A percentile compares a stretch with the other conserved stretches of the same genome.
phyloP scores from a whole-genome alignment of 1,140 invertebrate species.

The Drosophila pallidifrons region DNA sequence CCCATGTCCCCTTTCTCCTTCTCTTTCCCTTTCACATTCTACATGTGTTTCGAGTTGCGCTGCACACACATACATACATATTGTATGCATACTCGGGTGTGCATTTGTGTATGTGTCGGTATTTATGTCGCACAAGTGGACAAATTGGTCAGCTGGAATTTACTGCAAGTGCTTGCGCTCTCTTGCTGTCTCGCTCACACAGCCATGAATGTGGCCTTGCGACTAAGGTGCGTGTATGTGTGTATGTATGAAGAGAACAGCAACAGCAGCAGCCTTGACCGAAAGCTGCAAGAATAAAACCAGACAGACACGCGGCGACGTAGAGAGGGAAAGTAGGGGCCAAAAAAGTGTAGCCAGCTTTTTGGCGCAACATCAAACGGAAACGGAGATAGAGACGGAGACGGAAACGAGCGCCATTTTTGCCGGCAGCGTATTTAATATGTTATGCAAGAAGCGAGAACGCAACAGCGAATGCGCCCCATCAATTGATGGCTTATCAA shows the following conservation, averaged over 20 bases:
- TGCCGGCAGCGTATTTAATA: neutral
- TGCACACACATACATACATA: slow-evolving; percentile 4
- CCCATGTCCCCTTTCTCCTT: slow-evolving; percentile 6
- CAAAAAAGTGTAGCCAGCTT: slow-evolving; percentile 36
- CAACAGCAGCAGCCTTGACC: slow-evolving; percentile 33
- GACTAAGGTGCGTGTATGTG: slow-evolving; percentile 1
- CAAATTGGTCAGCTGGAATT: slow-evolving; percentile 41
- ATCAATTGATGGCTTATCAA: slow-evolving; percentile 27
- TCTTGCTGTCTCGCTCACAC: slow-evolving; percentile 1
- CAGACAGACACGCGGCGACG: neutral
- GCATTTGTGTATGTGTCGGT: slow-evolving; percentile 29
- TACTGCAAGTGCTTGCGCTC: slow-evolving; percentile 27
- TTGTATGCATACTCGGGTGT: slow-evolving; percentile 1
- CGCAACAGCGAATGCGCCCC: slow-evolving; percentile 20
- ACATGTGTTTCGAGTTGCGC: neutral
- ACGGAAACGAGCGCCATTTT: slow-evolving; percentile 25
- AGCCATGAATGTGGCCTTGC: slow-evolving; percentile 22
- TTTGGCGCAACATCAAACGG: slow-evolving; percentile 20
- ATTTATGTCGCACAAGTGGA: slow-evolving; percentile 42
- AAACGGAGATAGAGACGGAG: slow-evolving; percentile 11
- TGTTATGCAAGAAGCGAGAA: slow-evolving; percentile 13
- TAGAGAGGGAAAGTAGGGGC: neutral
- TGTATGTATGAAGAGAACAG: slow-evolving; percentile 5
- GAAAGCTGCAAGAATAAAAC: slow-evolving; percentile 17
- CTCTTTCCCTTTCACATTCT: slow-evolving; percentile 14